phyloP scores from a whole-genome alignment of 1,140 invertebrate genomes.

The Lasioglossum baleicum region DNA sequence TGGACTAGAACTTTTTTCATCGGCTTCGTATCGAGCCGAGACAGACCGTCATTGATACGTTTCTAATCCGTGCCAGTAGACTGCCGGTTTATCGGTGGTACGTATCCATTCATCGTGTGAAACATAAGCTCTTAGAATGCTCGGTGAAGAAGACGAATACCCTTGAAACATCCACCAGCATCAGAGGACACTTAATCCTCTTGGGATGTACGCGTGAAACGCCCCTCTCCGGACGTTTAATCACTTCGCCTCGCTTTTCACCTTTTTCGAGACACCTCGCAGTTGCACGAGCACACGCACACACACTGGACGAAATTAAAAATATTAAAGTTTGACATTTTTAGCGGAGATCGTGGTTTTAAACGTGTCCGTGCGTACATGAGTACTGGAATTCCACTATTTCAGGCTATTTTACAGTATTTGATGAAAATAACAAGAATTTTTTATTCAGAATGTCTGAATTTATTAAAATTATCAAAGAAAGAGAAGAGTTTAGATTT shows the following conservation, averaged over 20 bases:
- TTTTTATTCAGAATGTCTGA: no score
- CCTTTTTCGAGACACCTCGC: no score
- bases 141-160: neutral
- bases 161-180: neutral
- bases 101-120: neutral
- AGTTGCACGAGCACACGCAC: no score
- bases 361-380: no score
- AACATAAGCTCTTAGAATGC: neutral
- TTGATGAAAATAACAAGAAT: no score
- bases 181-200: neutral
- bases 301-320: no score
- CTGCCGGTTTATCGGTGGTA: constrained; percentile 4
- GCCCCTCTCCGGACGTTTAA: neutral
- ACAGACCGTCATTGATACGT: neutral
- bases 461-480: no score
- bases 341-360: no score
- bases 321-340: no score
- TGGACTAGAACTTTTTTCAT: neutral
- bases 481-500: no score
- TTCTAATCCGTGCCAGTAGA: constrained; percentile 8
- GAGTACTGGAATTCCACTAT: no score
- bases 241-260: neutral
- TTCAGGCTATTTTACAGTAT: no score
- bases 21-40: neutral
- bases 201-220: neutral